phyloP scores from a whole-genome alignment of 2,888 invertebrate genomes.

The Cremastinae sp. region DNA sequence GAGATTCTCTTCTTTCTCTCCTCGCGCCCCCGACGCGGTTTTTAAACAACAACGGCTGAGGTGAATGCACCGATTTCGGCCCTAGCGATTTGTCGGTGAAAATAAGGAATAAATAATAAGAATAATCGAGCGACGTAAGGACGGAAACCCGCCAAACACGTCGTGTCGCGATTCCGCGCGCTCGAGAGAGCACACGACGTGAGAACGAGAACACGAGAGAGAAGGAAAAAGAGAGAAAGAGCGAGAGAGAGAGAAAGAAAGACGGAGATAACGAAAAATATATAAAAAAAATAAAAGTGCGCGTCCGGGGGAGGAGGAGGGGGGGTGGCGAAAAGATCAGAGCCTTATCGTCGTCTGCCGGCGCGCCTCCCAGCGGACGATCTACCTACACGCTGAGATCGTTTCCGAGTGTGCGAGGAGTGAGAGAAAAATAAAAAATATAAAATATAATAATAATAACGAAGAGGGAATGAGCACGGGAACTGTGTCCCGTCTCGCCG shows the following conservation, averaged over 20 bases:
- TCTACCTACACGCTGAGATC: constrained; percentile 58
- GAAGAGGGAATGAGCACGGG: constrained; percentile 8
- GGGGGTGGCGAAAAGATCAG: constrained; percentile 28
- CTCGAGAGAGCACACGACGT: constrained; percentile 4
- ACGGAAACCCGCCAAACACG: constrained; percentile 76
- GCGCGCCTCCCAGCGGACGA: constrained; percentile 56
- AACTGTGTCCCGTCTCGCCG: constrained; percentile 22
- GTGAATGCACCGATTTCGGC: constrained; percentile 73
- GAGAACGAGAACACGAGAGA: constrained; percentile 28
- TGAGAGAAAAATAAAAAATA: constrained; percentile 15
- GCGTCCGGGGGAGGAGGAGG: constrained; percentile 32
- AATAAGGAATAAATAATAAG: constrained; percentile 15
- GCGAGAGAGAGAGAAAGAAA: constrained; percentile 25
- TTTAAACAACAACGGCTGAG: constrained; percentile 64
- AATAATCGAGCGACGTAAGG: constrained; percentile 62
- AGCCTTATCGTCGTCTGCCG: constrained; percentile 48
- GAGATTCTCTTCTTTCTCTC: too few relatives aligned
- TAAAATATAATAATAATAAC: not conserved
- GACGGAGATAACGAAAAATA: constrained; percentile 31
- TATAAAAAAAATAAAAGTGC: constrained; percentile 44
- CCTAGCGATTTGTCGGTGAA: constrained; percentile 63
- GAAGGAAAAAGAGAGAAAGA: not conserved
- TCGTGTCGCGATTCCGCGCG: constrained; percentile 67
- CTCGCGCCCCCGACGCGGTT: constrained; percentile 53
- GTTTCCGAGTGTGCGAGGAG: constrained; percentile 48